A percentile compares a stretch with the other conserved stretches of the same genome.
Evolutionary conservation across 2,113 vertebrate species (phyloP).

Genomic region (Salvator merianae): DNA sequence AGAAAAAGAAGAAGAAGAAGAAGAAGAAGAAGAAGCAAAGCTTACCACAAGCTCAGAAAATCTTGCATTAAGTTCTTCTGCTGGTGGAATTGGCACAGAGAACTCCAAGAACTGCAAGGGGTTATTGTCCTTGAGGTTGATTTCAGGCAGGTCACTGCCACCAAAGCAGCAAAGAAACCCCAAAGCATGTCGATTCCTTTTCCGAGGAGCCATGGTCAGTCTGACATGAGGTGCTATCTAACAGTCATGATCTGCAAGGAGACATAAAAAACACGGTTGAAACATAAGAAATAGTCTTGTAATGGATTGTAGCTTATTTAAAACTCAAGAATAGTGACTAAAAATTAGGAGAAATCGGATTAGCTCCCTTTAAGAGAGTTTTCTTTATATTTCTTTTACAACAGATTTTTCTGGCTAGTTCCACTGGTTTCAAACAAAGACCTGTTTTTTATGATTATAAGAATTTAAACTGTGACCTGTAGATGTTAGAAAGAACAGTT

Average conservation of each 20-base stretch:
- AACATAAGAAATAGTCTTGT: neutral
- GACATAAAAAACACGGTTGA: neutral
- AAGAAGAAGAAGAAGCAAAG: slow-evolving; percentile 41
- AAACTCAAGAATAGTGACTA: no score
- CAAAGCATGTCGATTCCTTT: slow-evolving; percentile 91
- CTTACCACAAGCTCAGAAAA: slow-evolving; percentile 97
- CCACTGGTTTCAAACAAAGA: no score
- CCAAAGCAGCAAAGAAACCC: slow-evolving; percentile 96
- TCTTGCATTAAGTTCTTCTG: slow-evolving; percentile 91
- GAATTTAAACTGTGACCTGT: no score
- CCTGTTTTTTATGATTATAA: no score
- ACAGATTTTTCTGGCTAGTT: no score
- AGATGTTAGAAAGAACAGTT: no score
- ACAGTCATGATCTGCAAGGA: slow-evolving; percentile 83
- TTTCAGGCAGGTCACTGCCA: slow-evolving; percentile 89
- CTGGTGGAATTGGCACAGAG: slow-evolving; percentile 89
- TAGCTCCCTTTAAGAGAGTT: no score
- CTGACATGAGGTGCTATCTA: slow-evolving; percentile 81
- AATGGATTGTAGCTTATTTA: neutral
- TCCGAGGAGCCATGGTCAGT: slow-evolving; percentile 91
- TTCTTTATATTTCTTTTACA: no score
- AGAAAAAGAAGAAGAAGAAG: neutral
- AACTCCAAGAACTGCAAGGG: slow-evolving; percentile 95
- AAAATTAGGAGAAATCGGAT: neutral
- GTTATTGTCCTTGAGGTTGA: slow-evolving; percentile 94